Base-by-base conservation (phyloP, 2,797 vertebrate species). In the Cryptoprocta ferox region DNA sequence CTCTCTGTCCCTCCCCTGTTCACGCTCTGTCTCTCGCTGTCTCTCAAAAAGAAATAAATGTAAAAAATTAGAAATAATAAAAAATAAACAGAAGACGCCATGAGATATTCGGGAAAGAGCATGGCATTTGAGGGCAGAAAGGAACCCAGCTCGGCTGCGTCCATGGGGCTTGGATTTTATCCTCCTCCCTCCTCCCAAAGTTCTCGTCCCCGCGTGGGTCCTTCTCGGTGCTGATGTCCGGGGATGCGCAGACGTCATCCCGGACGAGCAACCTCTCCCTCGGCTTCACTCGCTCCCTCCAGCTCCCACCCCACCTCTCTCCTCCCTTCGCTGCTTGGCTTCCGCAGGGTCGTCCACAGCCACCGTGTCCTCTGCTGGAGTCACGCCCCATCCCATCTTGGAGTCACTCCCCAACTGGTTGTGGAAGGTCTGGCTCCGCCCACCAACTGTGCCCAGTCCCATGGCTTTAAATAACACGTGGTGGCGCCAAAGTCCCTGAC, bases 401-500 rank as follows among this genome's bases (percentile, higher is more conserved):
- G 3, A 14, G 15, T 8, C 37, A 35, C 53, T 4, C 3, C n/a
- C 70, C 14, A 18, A 5, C 37, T 50, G 5, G 7, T 16, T 1
- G 0, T 0, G 14, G 70, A 13, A 37, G 56, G 16, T 10, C 81
- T 61, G 71, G 45, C 30, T 65, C 53, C 42, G 42, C 42, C 42
- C 42, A 42, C 42, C 42, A 8, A 42, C 42, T 42, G 42, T 42
- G 42, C 4, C 68, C 39, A 45, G 26, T 65, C 30, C 39, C 1
- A 15, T 0, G 24, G 56, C 48, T 87, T 39, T 83, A 30, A 73
- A 26, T 24, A 65, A 37, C 11, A 26, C 32, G 42, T 39, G 21
- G 35, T 42, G 91, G 80, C 71, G 45, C 78, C 79, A 78, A 16
- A 84, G 56, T 97, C 61, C 24, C 28, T 85, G 73, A 93, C 45